phyloP scores from a whole-genome alignment of 1,140 invertebrate genomes.

The Nebria ingens region DNA sequence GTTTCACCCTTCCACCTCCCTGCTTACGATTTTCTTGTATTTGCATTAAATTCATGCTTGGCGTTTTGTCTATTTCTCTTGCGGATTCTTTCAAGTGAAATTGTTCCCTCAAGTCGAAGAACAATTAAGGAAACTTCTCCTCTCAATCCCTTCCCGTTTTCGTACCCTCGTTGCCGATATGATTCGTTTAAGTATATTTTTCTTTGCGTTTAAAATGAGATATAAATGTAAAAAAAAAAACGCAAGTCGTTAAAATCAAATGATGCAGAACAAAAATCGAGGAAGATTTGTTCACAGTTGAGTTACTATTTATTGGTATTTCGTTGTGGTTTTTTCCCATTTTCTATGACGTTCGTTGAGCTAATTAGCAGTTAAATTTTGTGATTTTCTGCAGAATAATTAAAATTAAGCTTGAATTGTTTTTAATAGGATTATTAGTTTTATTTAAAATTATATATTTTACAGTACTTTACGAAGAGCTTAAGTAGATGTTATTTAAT shows the following conservation, averaged over 20 bases:
- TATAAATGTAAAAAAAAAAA: too few relatives aligned
- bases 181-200: background rate
- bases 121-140: conserved; percentile 8
- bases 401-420: too few relatives aligned
- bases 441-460: too few relatives aligned
- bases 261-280: background rate
- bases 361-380: too few relatives aligned
- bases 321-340: too few relatives aligned
- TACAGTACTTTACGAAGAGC: too few relatives aligned
- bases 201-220: background rate
- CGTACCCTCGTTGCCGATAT: background rate
- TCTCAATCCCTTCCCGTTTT: background rate
- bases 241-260: conserved; percentile 1
- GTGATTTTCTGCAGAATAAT: too few relatives aligned
- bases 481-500: too few relatives aligned
- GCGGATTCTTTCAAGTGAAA: background rate
- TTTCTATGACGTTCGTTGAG: too few relatives aligned
- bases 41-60: background rate
- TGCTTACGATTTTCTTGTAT: background rate
- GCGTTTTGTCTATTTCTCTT: background rate
- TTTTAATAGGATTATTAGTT: too few relatives aligned
- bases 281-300: background rate
- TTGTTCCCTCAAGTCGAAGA: background rate
- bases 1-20: background rate
- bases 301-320: too few relatives aligned